A percentile compares a stretch with the other conserved stretches of the same genome.
phyloP scores from a whole-genome alignment of 1,140 invertebrate species.

The Acromyrmex charruanus region DNA sequence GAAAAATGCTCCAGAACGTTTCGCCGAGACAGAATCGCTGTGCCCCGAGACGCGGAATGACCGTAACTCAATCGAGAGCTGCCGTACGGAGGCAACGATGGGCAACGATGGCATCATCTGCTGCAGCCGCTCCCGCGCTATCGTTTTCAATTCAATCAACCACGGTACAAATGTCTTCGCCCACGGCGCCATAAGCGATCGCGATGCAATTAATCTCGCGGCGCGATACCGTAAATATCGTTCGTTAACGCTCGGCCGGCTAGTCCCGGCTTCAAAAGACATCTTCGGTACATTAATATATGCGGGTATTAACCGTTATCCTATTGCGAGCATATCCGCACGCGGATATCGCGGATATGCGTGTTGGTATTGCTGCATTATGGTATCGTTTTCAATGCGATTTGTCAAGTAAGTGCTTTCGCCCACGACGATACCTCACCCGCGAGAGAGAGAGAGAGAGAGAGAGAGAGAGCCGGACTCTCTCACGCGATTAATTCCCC shows the following conservation, averaged over 20 bases:
- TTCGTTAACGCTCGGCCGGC: slow-evolving; percentile 35
- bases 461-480: slow-evolving; percentile 20
- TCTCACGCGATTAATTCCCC: slow-evolving; percentile 51
- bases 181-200: slow-evolving; percentile 27
- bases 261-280: slow-evolving; percentile 25
- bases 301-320: slow-evolving; percentile 42
- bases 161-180: slow-evolving; percentile 49
- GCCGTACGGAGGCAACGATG: too few relatives aligned
- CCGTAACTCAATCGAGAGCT: slow-evolving; percentile 27
- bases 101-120: slow-evolving; percentile 24
- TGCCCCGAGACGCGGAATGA: neutral
- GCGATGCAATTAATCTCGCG: slow-evolving; percentile 46
- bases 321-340: slow-evolving; percentile 4
- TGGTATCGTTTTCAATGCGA: slow-evolving; percentile 48
- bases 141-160: slow-evolving; percentile 65
- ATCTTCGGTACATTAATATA: slow-evolving; percentile 35
- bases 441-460: slow-evolving; percentile 14
- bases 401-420: slow-evolving; percentile 54
- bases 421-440: slow-evolving; percentile 24
- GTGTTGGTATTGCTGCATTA: slow-evolving; percentile 16
- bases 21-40: neutral
- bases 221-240: slow-evolving; percentile 51
- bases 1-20: slow-evolving; percentile 35
- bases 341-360: slow-evolving; percentile 22
- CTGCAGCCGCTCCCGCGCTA: slow-evolving; percentile 19